These are phyloP conservation scores for Cryptotermes secundus DNA, from an alignment of 1,140 invertebrate genomes.

Conservation along the genomic window DNA sequence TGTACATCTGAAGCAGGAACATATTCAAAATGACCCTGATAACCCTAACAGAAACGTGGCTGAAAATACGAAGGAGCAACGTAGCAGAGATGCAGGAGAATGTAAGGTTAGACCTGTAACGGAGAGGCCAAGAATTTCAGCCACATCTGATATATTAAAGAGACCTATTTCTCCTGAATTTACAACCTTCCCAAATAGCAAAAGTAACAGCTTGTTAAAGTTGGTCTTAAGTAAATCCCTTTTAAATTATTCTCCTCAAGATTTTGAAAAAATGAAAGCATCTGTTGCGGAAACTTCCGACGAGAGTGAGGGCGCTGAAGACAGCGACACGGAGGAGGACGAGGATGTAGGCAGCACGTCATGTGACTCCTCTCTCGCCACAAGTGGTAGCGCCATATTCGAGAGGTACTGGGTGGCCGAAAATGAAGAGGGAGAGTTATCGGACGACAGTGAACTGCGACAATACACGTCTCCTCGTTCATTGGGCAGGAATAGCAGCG, in stretches of 20 bases:
- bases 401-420: not conserved
- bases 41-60: too few species aligned
- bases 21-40: too few species aligned
- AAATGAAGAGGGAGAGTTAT: not conserved
- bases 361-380: not conserved
- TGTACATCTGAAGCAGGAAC: too few species aligned
- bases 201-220: not conserved
- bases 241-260: not conserved
- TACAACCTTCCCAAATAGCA: not conserved
- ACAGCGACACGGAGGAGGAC: not conserved
- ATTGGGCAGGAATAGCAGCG: not conserved
- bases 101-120: not conserved
- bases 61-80: too few species aligned
- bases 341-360: not conserved
- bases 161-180: not conserved
- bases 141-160: not conserved
- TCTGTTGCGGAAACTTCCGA: not conserved
- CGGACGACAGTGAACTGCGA: not conserved
- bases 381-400: not conserved
- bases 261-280: constrained; percentile 15
- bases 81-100: not conserved
- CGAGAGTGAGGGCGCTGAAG: not conserved
- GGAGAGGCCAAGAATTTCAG: not conserved
- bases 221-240: not conserved
- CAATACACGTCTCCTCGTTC: not conserved